Conservation (phyloP, 2,113 vertebrate species). For the Laticauda laticaudata region DNA sequence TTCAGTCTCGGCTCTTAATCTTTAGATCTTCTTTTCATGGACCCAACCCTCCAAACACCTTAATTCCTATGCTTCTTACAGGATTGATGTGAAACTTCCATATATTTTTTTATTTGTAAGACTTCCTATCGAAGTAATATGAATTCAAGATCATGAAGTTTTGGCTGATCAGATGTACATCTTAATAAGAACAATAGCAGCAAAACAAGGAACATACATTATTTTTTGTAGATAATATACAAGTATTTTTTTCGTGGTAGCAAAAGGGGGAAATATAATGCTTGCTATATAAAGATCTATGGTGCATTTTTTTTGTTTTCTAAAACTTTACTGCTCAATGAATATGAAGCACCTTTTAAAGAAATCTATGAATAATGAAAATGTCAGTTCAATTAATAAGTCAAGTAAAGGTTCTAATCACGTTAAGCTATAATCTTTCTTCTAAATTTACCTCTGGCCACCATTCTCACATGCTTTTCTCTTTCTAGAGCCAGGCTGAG, state of each 20-base stretch:
- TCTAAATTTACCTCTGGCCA: conserved; percentile 3
- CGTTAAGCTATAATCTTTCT: background rate
- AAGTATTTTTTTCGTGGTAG: background rate
- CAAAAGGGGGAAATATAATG: background rate
- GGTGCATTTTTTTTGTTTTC: background rate
- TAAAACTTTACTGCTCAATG: background rate
- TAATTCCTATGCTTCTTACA: background rate
- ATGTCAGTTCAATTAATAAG: background rate
- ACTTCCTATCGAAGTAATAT: background rate
- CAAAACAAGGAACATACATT: background rate
- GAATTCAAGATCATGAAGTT: background rate
- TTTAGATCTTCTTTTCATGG: background rate
- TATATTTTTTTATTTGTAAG: background rate
- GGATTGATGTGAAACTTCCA: background rate
- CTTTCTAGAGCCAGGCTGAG: conserved; percentile 3
- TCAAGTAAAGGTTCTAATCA: background rate
- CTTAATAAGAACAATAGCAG: background rate
- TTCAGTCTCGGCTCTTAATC: background rate
- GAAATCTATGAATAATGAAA: background rate
- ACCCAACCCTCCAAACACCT: background rate
- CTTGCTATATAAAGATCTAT: background rate
- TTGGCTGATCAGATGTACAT: background rate
- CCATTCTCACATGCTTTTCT: background rate
- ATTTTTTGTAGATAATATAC: background rate
- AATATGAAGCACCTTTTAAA: background rate